Conservation (phyloP, 1,140 invertebrate genomes). For the Cataglyphis hispanica region DNA sequence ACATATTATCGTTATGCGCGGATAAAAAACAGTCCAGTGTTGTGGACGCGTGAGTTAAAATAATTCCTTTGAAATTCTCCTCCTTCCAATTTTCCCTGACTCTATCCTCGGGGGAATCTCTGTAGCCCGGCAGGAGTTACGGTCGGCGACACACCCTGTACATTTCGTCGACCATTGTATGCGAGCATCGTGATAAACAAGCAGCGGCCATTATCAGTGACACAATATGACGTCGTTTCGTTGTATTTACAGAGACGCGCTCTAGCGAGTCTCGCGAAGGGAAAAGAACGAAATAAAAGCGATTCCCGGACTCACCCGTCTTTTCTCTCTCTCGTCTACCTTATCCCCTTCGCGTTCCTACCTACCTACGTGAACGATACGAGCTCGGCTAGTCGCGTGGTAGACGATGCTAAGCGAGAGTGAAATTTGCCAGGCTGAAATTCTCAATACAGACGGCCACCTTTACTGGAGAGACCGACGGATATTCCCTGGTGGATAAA, state of each 20-base stretch:
- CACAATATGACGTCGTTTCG: slow-evolving; percentile 58
- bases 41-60: neutral
- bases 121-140: neutral
- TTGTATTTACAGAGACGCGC: slow-evolving; percentile 42
- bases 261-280: neutral
- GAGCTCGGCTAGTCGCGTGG: slow-evolving; percentile 13
- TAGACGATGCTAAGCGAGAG: neutral
- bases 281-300: slow-evolving; percentile 50
- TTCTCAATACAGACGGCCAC: slow-evolving; percentile 18
- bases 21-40: neutral
- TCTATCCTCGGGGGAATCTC: neutral
- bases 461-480: too few species aligned
- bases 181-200: slow-evolving; percentile 63
- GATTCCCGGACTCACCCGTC: neutral
- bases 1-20: neutral
- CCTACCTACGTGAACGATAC: slow-evolving; percentile 37
- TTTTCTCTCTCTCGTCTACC: slow-evolving; percentile 30
- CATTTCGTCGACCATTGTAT: slow-evolving; percentile 50
- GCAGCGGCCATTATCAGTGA: slow-evolving; percentile 41
- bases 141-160: slow-evolving; percentile 36
- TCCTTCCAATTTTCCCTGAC: neutral
- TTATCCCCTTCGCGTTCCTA: slow-evolving; percentile 10
- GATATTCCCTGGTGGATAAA: slow-evolving; percentile 3
- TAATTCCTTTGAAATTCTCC: neutral
- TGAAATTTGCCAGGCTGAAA: slow-evolving; percentile 30